Evolutionary conservation across 2,888 invertebrate species (phyloP).

Genomic region (Ochropleura leucogaster): DNA sequence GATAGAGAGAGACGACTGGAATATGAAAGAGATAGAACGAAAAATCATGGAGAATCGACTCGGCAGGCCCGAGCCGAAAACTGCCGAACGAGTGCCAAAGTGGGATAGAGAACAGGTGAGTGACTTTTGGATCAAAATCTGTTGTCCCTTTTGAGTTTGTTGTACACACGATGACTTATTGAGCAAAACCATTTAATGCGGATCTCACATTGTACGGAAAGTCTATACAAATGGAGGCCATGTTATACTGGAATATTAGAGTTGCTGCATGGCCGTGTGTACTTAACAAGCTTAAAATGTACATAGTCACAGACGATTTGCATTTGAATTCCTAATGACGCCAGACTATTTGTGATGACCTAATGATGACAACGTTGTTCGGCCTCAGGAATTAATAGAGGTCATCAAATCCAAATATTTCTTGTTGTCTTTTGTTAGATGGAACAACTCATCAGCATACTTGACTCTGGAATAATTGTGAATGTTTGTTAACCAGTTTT

Average conservation of each 20-base stretch:
- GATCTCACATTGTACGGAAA: no score
- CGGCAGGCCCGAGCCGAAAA: conserved; percentile 91
- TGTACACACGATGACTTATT: no score
- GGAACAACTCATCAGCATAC: not conserved
- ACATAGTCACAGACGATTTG: not conserved
- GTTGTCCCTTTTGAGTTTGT: not conserved
- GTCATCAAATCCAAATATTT: not conserved
- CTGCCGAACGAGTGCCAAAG: conserved; percentile 96
- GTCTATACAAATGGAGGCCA: no score
- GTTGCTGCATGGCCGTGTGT: no score
- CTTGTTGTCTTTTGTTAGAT: not conserved
- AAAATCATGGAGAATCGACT: conserved; percentile 95
- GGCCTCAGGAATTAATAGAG: not conserved
- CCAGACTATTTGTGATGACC: not conserved
- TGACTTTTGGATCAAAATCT: conserved; percentile 9
- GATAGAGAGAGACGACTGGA: conserved; percentile 97
- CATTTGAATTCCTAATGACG: not conserved
- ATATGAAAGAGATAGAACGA: conserved; percentile 96
- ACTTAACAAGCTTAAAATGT: not conserved
- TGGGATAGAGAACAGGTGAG: conserved; percentile 96
- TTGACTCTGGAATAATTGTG: not conserved
- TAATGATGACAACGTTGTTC: not conserved
- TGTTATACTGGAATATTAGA: no score
- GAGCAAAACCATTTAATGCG: no score
- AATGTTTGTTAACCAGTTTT: not conserved